Percentiles rank a stretch among this genome's conserved stretches.
Conservation (phyloP, 1,140 invertebrate species). For the Drosophila melanogaster region Release_6_plus_ISO1_MT NT_033777.3:18380501-18381000, state of each 20-base stretch:
- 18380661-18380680: slow-evolving; percentile 46
- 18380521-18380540: slow-evolving; percentile 32
- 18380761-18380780: slow-evolving; percentile 21
- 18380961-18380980: slow-evolving; percentile 64
- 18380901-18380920: slow-evolving; percentile 55
- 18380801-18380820: slow-evolving; percentile 75
- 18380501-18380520: slow-evolving; percentile 29
- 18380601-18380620: slow-evolving; percentile 50
- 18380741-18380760: slow-evolving; percentile 31
- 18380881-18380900: slow-evolving; percentile 16
- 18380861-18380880: slow-evolving; percentile 65
- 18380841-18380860: slow-evolving; percentile 58
- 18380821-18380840: slow-evolving; percentile 30
- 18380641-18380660: slow-evolving; percentile 64
- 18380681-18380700: slow-evolving; percentile 69
- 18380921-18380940: slow-evolving; percentile 4
- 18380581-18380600: slow-evolving; percentile 45
- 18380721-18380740: slow-evolving; percentile 65
- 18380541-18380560: slow-evolving; percentile 25
- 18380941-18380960: slow-evolving; percentile 11
- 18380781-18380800: slow-evolving; percentile 33
- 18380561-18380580: slow-evolving; percentile 39
- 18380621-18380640: slow-evolving; percentile 67
- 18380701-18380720: slow-evolving; percentile 37
- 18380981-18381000: neutral